Percentiles rank a stretch among this genome's conserved stretches.
phyloP scores from a whole-genome alignment of 2,113 vertebrate genomes.

The Lophura nycthemera region DNA sequence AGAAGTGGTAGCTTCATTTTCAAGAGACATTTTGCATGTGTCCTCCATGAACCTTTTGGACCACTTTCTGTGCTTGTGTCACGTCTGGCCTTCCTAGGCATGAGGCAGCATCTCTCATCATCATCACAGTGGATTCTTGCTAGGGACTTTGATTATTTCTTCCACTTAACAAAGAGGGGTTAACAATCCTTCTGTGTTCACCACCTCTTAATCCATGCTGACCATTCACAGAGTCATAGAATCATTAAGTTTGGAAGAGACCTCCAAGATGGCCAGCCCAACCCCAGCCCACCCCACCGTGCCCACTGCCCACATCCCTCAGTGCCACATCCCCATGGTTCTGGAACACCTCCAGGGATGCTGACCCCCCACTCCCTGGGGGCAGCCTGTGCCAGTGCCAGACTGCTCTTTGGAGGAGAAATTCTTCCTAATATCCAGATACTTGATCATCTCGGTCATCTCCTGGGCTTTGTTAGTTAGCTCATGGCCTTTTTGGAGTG shows the following conservation, averaged over 20 bases:
- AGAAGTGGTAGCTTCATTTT: background rate
- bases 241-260: no score
- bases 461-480: background rate
- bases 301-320: no score
- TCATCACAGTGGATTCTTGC: background rate
- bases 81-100: background rate
- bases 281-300: no score
- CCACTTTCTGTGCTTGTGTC: background rate
- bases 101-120: background rate
- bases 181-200: background rate
- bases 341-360: no score
- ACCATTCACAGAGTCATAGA: background rate
- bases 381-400: no score
- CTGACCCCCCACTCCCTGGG: no score
- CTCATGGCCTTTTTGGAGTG: accelerated
- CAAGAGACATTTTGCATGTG: accelerated
- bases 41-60: background rate
- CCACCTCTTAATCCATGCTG: background rate
- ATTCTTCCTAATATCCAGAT: no score
- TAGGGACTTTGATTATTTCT: background rate
- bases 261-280: no score
- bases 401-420: no score
- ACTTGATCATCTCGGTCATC: background rate
- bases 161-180: background rate
- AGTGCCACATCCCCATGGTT: no score